Evolutionary conservation across 64 coral and sea anemone species (phyloP), one percentile per base, ranked within the genome.

Genomic region (Catalaphyllia jardinei): DNA sequence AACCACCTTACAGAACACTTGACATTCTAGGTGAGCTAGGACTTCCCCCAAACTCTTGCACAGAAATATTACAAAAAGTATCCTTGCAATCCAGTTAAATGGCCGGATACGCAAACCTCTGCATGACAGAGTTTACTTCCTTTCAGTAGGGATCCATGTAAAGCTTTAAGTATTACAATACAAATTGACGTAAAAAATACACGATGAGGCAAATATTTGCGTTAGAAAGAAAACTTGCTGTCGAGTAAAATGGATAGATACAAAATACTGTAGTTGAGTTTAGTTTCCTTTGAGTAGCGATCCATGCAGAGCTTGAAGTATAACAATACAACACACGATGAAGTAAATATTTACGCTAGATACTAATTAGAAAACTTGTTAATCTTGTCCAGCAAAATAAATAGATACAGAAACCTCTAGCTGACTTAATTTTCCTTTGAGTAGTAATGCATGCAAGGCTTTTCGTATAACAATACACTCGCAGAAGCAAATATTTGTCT

Each of bases 161-260:
- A 65, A 65, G 9, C 20, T 20, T 76, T 76, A 39, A 18, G 8
- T 18, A 29, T 42, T 19, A 33, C 76, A 54, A 54, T 52, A 22
- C 9, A 16, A 50, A 10, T 11, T 54, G 19, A 78, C 49, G 24
- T n/a, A 3, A 13, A 19, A 22, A 54, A 25, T 24, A 27, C 76
- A 54, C 31, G 39, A 50, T 54, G 39, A 27, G 20, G 52, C 76
- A 78, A 78, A 78, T 78, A 78, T 78, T 78, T 78, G n/a, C 42
- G 11, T 2, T 57, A 14, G 33, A 35, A 1, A 35, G 33, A 35
- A 35, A 35, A 35, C 33, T 35, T 35, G 33, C 33, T 35, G 33
- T 35, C 33, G 33, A 35, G 33, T 35, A 35, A 35, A 35, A 35
- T 35, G 33, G 33, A 35, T 35, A 35, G 33, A 35, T 35, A 35